Evolutionary conservation across 2,888 invertebrate genomes (phyloP).

Genomic region (Stenolophus ochropezus): DNA sequence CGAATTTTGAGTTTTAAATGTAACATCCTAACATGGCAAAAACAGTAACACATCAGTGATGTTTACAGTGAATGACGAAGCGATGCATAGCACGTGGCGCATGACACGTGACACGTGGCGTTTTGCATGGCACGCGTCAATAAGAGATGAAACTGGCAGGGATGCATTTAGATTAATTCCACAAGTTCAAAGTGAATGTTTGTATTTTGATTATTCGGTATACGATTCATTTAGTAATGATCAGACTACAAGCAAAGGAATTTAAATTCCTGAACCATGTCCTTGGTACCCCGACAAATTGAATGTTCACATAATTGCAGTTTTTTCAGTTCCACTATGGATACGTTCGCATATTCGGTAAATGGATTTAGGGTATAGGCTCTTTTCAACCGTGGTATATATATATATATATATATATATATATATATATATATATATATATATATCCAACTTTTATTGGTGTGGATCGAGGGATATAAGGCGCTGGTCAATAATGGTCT

Average conservation of each 20-base stretch:
- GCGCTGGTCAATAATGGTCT: too few relatives aligned
- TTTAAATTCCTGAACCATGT: neutral
- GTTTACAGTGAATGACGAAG: neutral
- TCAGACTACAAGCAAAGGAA: neutral
- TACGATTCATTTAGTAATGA: slow-evolving; percentile 47
- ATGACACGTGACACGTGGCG: neutral
- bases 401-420: too few relatives aligned
- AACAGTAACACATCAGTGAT: neutral
- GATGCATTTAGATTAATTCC: slow-evolving; percentile 45
- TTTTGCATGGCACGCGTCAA: neutral
- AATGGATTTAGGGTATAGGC: neutral
- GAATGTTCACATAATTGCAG: neutral
- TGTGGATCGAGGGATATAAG: too few relatives aligned
- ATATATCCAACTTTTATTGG: too few relatives aligned
- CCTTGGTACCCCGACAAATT: neutral
- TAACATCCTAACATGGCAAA: neutral
- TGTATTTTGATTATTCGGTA: slow-evolving; percentile 26
- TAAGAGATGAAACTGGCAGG: neutral
- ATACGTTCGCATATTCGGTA: too few relatives aligned
- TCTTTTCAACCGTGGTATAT: too few relatives aligned
- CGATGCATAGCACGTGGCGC: neutral
- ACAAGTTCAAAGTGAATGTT: slow-evolving; percentile 50
- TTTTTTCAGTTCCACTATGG: slow-evolving; percentile 22
- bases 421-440: too few relatives aligned
- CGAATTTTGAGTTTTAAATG: too few relatives aligned